phyloP scores from a whole-genome alignment of 1,140 invertebrate species.

The Cryptotermes secundus region DNA sequence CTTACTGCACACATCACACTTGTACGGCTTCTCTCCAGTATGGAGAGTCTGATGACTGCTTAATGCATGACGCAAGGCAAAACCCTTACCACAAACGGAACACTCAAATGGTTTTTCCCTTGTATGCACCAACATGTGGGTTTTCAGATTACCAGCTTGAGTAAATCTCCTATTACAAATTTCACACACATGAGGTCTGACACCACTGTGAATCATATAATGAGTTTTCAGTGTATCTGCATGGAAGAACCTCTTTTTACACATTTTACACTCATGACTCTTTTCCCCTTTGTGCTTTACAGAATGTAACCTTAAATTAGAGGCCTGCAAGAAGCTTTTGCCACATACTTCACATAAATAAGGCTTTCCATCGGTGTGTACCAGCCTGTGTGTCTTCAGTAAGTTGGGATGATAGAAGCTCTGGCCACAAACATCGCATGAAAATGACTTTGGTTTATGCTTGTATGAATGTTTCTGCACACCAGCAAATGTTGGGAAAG shows the following conservation, averaged over 20 bases:
- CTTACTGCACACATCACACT: not conserved
- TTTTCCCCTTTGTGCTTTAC: not conserved
- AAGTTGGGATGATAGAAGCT: not conserved
- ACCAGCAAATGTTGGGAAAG: no score
- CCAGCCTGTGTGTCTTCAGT: not conserved
- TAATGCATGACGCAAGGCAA: not conserved
- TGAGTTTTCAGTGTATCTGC: not conserved
- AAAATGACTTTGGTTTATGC: no score
- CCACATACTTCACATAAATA: not conserved
- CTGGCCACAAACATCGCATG: not conserved
- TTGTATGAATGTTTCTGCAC: no score
- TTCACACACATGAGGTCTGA: not conserved
- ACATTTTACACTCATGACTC: not conserved
- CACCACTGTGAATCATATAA: not conserved
- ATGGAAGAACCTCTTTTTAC: conserved; percentile 23
- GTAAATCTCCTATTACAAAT: not conserved
- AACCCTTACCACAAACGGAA: not conserved
- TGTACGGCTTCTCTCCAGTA: not conserved
- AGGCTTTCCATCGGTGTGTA: not conserved
- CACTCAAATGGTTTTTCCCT: not conserved
- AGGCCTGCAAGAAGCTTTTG: not conserved
- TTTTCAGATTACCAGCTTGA: not conserved
- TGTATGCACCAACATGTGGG: not conserved
- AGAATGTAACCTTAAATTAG: not conserved
- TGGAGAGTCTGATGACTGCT: not conserved